Evolutionary conservation across 2,797 vertebrate genomes (phyloP).

Genomic region (Rhyacichthys aspro): DNA sequence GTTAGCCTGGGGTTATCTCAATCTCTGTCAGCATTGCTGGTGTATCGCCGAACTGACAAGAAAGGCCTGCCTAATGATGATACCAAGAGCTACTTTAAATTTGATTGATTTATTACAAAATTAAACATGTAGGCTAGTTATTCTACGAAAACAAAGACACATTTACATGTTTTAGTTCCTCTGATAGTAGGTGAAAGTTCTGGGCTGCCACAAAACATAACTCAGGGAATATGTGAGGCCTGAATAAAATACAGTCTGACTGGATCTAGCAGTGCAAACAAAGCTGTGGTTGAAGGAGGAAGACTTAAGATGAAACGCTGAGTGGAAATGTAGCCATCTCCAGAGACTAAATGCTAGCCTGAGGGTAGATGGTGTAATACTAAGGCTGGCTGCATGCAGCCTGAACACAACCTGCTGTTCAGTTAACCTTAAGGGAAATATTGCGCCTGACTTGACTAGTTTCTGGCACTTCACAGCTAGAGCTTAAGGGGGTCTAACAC

Average conservation of each 20-base stretch:
- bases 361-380: conserved; percentile 71
- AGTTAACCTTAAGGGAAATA: conserved; percentile 70
- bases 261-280: conserved; percentile 53
- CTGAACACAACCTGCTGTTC: conserved; percentile 69
- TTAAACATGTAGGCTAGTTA: conserved; percentile 17
- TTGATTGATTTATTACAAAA: conserved; percentile 22
- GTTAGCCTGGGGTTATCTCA: conserved; percentile 62
- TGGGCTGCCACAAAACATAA: conserved; percentile 40
- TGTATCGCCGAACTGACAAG: conserved; percentile 37
- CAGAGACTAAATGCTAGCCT: conserved; percentile 59
- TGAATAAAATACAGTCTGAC: conserved; percentile 52
- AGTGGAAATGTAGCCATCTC: conserved; percentile 52
- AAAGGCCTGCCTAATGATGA: conserved; percentile 42
- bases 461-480: conserved; percentile 56
- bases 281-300: conserved; percentile 58
- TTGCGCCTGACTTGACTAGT: conserved; percentile 60
- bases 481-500: conserved; percentile 53
- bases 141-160: background rate
- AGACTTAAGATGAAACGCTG: conserved; percentile 64
- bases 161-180: background rate
- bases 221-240: conserved; percentile 27
- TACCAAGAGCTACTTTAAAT: conserved; percentile 12
- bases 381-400: conserved; percentile 63
- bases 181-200: conserved; percentile 22
- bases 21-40: conserved; percentile 53